Evolutionary conservation across 2,113 vertebrate species (phyloP).

Genomic region (Eonycteris spelaea): DNA sequence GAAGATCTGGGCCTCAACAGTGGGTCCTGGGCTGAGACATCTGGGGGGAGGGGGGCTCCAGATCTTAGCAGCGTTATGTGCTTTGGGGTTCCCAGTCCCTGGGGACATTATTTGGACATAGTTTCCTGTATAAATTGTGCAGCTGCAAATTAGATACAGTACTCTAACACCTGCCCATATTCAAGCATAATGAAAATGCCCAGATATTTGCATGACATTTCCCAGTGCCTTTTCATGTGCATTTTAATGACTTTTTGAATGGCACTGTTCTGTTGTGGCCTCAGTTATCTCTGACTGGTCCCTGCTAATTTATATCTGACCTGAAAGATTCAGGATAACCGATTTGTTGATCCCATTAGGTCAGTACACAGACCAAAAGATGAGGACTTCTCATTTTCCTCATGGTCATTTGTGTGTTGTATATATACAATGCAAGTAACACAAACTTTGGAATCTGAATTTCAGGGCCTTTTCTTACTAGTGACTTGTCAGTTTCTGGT

Average conservation of each 20-base stretch:
- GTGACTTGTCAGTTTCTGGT: not conserved
- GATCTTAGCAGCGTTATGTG: not conserved
- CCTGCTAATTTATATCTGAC: not conserved
- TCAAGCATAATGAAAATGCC: not conserved
- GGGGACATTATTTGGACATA: not conserved
- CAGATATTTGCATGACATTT: not conserved
- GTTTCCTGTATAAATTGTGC: constrained; percentile 24
- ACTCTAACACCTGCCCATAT: not conserved
- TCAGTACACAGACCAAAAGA: not conserved
- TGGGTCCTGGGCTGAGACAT: not conserved
- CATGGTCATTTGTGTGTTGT: not conserved
- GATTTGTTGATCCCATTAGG: not conserved
- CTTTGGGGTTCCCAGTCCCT: not conserved
- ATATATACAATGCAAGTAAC: not conserved
- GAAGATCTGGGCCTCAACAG: not conserved
- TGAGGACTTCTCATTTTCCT: not conserved
- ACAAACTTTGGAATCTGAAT: not conserved
- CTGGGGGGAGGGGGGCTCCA: not conserved
- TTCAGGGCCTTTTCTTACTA: not conserved
- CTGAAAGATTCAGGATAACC: not conserved
- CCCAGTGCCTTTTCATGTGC: not conserved
- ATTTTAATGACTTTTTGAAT: constrained; percentile 1
- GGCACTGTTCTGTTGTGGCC: not conserved
- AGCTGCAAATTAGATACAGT: not conserved
- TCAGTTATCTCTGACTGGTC: not conserved